Percentiles rank a stretch among this genome's conserved stretches.
Conservation (phyloP, 2,888 invertebrate genomes). For the Sinelater perroti region DNA sequence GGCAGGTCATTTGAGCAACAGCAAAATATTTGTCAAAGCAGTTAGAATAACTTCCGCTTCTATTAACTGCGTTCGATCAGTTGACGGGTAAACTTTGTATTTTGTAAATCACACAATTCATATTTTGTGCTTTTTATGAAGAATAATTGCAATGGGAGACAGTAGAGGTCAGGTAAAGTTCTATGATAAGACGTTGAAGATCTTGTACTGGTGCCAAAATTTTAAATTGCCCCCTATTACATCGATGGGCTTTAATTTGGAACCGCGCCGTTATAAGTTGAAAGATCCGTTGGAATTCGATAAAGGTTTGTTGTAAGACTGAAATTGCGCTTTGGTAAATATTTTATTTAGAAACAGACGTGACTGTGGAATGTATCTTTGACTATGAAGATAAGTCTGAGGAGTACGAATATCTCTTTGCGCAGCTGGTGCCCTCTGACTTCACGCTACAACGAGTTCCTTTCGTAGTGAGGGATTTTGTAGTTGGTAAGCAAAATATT, state of each 20-base stretch:
- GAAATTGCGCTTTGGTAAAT: not conserved
- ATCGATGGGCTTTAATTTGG: slow-evolving; percentile 63
- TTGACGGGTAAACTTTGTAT: slow-evolving; percentile 62
- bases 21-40: slow-evolving; percentile 63
- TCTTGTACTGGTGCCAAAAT: slow-evolving; percentile 66
- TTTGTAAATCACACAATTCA: not conserved
- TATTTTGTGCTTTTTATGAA: no score
- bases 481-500: slow-evolving; percentile 68
- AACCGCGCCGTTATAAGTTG: slow-evolving; percentile 39
- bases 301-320: no score
- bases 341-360: not conserved
- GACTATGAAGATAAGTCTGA: slow-evolving; percentile 45
- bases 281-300: slow-evolving; percentile 40
- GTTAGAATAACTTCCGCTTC: slow-evolving; percentile 59
- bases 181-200: slow-evolving; percentile 65
- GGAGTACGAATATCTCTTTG: slow-evolving; percentile 50
- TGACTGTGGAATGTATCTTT: not conserved
- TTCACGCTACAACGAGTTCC: slow-evolving; percentile 62
- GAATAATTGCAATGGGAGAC: slow-evolving; percentile 64
- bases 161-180: slow-evolving; percentile 64
- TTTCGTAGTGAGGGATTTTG: slow-evolving; percentile 66
- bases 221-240: slow-evolving; percentile 62
- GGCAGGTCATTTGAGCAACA: slow-evolving; percentile 53
- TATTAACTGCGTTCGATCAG: slow-evolving; percentile 63
- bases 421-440: slow-evolving; percentile 61